phyloP scores from a whole-genome alignment of 2,113 vertebrate genomes.

The Malurus melanocephalus region DNA sequence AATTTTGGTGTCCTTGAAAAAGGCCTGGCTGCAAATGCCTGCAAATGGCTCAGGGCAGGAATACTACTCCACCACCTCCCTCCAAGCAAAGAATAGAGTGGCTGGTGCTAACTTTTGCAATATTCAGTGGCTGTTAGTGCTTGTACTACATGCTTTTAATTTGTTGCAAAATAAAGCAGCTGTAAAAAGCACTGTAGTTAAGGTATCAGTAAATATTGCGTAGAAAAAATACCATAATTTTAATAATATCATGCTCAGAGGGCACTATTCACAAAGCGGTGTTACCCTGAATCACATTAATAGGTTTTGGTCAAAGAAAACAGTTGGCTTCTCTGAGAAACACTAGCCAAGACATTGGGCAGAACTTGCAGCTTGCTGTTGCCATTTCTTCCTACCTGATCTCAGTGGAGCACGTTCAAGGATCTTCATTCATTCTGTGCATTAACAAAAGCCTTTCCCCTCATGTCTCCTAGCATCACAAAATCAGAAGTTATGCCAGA shows the following conservation, averaged over 20 bases:
- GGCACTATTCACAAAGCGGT: background rate
- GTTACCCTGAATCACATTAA: background rate
- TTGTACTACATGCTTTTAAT: background rate
- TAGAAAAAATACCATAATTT: background rate
- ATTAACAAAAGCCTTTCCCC: background rate
- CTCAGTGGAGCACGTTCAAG: background rate
- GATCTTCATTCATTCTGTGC: background rate
- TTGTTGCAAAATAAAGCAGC: background rate
- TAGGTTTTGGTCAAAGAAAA: background rate
- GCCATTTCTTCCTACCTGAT: background rate
- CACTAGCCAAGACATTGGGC: background rate
- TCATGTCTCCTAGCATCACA: accelerated
- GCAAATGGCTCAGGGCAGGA: background rate
- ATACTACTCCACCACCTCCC: background rate
- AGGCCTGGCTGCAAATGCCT: background rate
- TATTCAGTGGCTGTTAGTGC: background rate
- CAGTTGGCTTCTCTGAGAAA: background rate
- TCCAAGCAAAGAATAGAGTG: accelerated
- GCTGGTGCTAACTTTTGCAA: background rate
- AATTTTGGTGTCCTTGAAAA: background rate
- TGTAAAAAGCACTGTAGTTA: background rate
- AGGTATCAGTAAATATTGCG: background rate
- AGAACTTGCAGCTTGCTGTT: background rate
- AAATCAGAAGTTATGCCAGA: background rate
- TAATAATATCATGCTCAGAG: background rate